Conservation (phyloP, 2,113 vertebrate genomes). For the Datnioides undecimradiatus region DNA sequence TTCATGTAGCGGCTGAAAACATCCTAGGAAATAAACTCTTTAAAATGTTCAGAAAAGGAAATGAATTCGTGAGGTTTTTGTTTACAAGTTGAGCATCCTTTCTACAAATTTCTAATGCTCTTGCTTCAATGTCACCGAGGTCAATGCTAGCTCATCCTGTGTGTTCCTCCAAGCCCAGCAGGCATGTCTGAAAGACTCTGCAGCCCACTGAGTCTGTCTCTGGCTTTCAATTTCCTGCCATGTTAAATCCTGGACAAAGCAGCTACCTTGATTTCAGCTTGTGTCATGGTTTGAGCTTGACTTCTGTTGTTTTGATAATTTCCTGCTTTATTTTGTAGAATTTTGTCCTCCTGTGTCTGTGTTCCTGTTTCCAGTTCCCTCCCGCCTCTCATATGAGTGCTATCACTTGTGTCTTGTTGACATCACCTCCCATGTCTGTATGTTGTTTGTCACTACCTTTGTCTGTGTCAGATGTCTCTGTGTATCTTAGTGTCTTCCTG, state of each 20-base stretch:
- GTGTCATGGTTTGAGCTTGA: no score
- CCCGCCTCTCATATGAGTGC: no score
- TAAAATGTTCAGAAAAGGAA: neutral
- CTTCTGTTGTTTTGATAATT: no score
- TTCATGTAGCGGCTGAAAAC: neutral
- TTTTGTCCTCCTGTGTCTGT: no score
- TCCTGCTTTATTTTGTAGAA: no score
- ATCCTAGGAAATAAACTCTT: neutral
- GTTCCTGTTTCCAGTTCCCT: no score
- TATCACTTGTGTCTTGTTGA: no score
- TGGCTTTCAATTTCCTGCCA: slow-evolving; percentile 69
- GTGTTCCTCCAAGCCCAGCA: slow-evolving; percentile 47
- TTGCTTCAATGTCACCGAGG: slow-evolving; percentile 37
- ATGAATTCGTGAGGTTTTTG: neutral
- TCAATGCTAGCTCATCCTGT: slow-evolving; percentile 52
- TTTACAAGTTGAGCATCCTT: neutral
- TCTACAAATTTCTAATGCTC: slow-evolving; percentile 5
- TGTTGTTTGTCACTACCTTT: no score
- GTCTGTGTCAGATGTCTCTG: no score
- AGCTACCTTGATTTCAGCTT: slow-evolving; percentile 46
- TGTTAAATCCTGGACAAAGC: slow-evolving; percentile 55
- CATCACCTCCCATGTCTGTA: no score
- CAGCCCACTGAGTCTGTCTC: slow-evolving; percentile 52
- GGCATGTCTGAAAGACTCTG: slow-evolving; percentile 60
- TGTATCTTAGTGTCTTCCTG: no score